Evolutionary conservation across 2,888 invertebrate species (phyloP).

Genomic region (Amiota communis): DNA sequence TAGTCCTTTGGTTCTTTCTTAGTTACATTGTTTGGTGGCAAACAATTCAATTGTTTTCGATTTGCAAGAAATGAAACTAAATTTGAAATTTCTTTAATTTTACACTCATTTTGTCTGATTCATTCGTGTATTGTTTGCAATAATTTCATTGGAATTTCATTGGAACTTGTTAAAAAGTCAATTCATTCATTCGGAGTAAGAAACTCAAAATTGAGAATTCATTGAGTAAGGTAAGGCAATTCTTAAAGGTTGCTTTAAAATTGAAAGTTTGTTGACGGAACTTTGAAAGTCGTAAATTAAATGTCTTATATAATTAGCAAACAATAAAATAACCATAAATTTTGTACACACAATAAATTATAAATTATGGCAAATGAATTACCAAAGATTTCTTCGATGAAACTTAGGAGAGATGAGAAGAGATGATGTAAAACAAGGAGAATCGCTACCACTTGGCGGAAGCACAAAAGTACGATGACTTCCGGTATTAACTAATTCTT

Average conservation of each 20-base stretch:
- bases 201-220: background rate
- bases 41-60: constrained; percentile 43
- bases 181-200: background rate
- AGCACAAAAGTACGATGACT: constrained; percentile 66
- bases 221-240: background rate
- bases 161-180: constrained; percentile 27
- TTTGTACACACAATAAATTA: constrained; percentile 57
- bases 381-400: background rate
- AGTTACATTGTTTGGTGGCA: constrained; percentile 9
- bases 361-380: constrained; percentile 51
- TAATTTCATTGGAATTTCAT: constrained; percentile 30
- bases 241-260: background rate
- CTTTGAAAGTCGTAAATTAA: constrained; percentile 5
- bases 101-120: background rate
- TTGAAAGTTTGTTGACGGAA: background rate
- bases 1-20: too few relatives aligned
- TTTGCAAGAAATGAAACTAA: background rate
- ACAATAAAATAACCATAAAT: constrained; percentile 64
- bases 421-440: background rate
- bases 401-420: too few relatives aligned
- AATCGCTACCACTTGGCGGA: constrained; percentile 48
- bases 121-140: constrained; percentile 16
- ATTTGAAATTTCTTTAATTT: constrained; percentile 12
- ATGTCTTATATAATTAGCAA: constrained; percentile 52
- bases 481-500: constrained; percentile 66